These are phyloP conservation scores for Formica selysi DNA, from an alignment of 1,140 invertebrate species.

Conservation along the genomic window DNA sequence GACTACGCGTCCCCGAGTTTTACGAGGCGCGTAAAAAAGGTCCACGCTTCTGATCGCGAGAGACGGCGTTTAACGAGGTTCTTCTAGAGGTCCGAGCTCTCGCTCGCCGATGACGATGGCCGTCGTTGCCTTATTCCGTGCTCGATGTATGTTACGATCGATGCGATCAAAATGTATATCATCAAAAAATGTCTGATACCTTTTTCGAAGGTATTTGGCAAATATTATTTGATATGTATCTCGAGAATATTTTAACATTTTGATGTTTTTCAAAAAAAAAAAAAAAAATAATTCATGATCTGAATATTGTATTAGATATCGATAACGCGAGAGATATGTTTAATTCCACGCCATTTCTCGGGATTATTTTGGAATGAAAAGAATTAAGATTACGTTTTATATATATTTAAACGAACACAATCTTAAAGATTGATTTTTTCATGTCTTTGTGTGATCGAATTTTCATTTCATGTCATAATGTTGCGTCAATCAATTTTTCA, in stretches of 20 bases:
- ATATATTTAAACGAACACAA: not conserved
- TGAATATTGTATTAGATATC: no score
- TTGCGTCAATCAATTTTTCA: slow-evolving; percentile 14
- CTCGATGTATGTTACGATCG: not conserved
- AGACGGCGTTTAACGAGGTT: slow-evolving; percentile 44
- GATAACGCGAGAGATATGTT: not conserved
- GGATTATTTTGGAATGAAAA: not conserved
- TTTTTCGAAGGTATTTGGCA: not conserved
- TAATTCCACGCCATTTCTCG: not conserved
- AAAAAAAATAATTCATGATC: no score
- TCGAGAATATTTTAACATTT: slow-evolving; percentile 11
- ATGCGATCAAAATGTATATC: slow-evolving; percentile 26
- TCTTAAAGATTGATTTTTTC: not conserved
- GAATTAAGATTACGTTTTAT: not conserved
- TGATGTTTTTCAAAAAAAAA: not conserved
- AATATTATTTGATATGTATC: not conserved
- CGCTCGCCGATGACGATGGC: not conserved
- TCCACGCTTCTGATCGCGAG: slow-evolving; percentile 40
- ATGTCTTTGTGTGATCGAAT: not conserved
- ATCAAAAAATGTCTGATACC: slow-evolving; percentile 11
- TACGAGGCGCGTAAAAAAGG: slow-evolving; percentile 48
- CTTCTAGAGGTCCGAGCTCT: slow-evolving; percentile 4
- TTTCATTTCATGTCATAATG: slow-evolving; percentile 13
- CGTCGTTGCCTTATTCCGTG: not conserved
- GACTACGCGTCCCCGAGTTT: slow-evolving; percentile 22